These are phyloP conservation scores for Cerastis leucographa DNA, from an alignment of 2,888 invertebrate species.

Conservation along the genomic window DNA sequence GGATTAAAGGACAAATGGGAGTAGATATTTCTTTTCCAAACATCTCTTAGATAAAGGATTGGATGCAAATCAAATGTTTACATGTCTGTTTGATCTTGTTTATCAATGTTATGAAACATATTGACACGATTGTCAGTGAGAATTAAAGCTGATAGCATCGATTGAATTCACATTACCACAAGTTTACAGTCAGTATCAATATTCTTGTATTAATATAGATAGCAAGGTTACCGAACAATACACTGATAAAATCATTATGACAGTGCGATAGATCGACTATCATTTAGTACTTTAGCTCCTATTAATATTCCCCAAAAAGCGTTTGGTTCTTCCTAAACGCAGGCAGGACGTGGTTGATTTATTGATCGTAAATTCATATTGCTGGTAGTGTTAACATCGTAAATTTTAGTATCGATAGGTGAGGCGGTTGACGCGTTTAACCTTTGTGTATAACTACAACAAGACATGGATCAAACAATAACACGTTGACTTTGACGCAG, in stretches of 20 bases:
- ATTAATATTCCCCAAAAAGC: constrained; percentile 53
- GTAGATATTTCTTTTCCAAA: constrained; percentile 12
- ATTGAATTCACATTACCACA: constrained; percentile 47
- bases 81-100: constrained; percentile 45
- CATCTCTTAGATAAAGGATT: constrained; percentile 9
- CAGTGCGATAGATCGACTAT: constrained; percentile 26
- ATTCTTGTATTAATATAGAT: constrained; percentile 42
- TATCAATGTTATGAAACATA: constrained; percentile 43
- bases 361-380: constrained; percentile 71
- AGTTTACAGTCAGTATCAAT: constrained; percentile 42
- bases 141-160: constrained; percentile 35
- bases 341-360: constrained; percentile 57
- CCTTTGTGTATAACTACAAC: background rate
- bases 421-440: constrained; percentile 54
- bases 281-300: constrained; percentile 40
- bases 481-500: background rate
- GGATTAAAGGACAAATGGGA: constrained; percentile 45
- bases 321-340: constrained; percentile 32
- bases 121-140: constrained; percentile 31
- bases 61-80: constrained; percentile 30
- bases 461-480: constrained; percentile 3
- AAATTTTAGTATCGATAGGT: constrained; percentile 69
- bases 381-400: constrained; percentile 69
- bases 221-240: constrained; percentile 41
- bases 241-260: constrained; percentile 39